Conservation (phyloP, 2,888 invertebrate species). For the Stenodera caucasica region DNA sequence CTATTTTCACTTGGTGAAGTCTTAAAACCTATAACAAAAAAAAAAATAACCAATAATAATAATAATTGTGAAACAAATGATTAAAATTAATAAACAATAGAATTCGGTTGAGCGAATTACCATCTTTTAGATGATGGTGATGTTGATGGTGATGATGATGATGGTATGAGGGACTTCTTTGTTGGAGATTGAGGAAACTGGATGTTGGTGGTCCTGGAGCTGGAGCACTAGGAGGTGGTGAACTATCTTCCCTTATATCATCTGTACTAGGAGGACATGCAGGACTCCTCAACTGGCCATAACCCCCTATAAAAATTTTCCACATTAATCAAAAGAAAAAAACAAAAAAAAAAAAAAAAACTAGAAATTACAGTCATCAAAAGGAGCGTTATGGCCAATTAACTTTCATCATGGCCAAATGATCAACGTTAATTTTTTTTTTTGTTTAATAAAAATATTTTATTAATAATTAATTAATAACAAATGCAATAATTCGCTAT, state of each 20-base stretch:
- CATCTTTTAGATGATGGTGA: conserved; percentile 52
- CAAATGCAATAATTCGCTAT: conserved; percentile 2
- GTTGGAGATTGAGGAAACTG: conserved; percentile 47
- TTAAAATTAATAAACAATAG: too few relatives aligned
- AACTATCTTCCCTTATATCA: conserved; percentile 59
- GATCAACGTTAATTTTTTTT: conserved; percentile 3
- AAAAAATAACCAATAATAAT: background rate
- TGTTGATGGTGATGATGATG: background rate
- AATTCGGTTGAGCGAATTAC: too few relatives aligned
- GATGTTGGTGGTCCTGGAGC: conserved; percentile 48
- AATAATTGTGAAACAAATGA: too few relatives aligned
- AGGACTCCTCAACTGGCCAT: conserved; percentile 61
- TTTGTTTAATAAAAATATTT: background rate
- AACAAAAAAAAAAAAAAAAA: background rate
- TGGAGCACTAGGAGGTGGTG: conserved; percentile 43
- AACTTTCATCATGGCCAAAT: conserved; percentile 6
- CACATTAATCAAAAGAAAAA: background rate
- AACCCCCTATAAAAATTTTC: conserved; percentile 56
- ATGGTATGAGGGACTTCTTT: conserved; percentile 47
- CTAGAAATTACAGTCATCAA: background rate
- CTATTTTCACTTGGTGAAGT: conserved; percentile 61
- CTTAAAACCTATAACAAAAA: conserved; percentile 44
- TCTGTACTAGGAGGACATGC: conserved; percentile 53
- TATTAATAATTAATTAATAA: background rate
- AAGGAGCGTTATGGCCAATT: conserved; percentile 10